Evolutionary conservation across 2,797 vertebrate genomes (phyloP).

Genomic region (Cossypha polioptera): DNA sequence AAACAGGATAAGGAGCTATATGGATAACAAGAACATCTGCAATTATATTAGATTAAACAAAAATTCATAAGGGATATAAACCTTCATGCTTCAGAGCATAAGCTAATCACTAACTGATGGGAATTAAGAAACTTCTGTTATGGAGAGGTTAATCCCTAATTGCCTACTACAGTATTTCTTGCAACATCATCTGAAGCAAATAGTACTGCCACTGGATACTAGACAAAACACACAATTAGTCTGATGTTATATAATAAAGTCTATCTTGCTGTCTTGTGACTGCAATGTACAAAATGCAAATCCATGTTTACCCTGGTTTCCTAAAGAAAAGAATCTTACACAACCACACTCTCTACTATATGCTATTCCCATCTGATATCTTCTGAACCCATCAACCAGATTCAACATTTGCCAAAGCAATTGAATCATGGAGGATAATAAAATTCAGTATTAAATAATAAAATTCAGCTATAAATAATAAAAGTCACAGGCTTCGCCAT

Average conservation of each 20-base stretch:
- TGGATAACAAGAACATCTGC: constrained; percentile 45
- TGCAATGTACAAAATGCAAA: neutral
- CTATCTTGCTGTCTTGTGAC: constrained; percentile 2
- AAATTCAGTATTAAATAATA: neutral
- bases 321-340: neutral
- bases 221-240: constrained; percentile 50
- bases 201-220: neutral
- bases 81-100: constrained; percentile 64
- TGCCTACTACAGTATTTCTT: constrained; percentile 51
- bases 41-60: constrained; percentile 68
- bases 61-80: constrained; percentile 62
- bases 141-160: constrained; percentile 65
- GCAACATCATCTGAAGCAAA: constrained; percentile 50
- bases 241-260: neutral
- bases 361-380: neutral
- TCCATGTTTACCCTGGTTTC: neutral
- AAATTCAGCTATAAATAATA: neutral
- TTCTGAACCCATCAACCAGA: neutral
- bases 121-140: constrained; percentile 65
- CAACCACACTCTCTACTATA: rapidly evolving
- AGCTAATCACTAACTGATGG: constrained; percentile 66
- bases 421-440: neutral
- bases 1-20: constrained; percentile 41
- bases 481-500: neutral
- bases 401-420: neutral